phyloP scores from a whole-genome alignment of 64 coral and sea anemone species.

The Montipora efflorescens region DNA sequence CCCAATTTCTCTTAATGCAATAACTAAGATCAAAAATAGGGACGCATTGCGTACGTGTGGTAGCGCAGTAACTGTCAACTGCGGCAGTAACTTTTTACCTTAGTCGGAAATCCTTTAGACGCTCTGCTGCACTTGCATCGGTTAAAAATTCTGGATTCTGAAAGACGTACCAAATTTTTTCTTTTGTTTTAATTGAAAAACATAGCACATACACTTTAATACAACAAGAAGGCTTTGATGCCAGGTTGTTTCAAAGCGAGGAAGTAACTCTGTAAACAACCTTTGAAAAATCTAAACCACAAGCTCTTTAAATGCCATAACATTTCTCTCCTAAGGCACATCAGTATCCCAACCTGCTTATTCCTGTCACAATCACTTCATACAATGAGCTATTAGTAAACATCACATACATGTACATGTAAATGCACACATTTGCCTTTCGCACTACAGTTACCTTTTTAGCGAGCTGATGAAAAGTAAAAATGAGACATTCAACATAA shows the following conservation, averaged over 20 bases:
- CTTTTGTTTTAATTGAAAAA: no score
- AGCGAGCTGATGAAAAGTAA: slow-evolving; percentile 90
- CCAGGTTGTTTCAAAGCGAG: neutral
- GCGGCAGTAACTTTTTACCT: slow-evolving; percentile 52
- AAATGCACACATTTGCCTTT: no score
- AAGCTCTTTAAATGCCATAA: neutral
- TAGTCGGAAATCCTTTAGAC: slow-evolving; percentile 92
- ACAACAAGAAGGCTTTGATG: neutral
- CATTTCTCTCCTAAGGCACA: no score
- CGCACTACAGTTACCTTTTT: slow-evolving; percentile 65
- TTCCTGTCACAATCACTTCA: no score
- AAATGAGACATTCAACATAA: slow-evolving; percentile 95
- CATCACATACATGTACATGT: no score
- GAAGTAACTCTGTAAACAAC: neutral
- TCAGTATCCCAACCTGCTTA: no score
- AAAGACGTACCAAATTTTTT: neutral
- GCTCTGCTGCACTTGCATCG: slow-evolving; percentile 72
- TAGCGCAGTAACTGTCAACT: no score
- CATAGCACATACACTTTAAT: neutral
- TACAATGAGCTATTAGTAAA: no score
- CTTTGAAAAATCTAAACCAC: neutral
- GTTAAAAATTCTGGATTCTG: slow-evolving; percentile 95
- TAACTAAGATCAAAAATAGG: no score
- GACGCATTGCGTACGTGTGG: no score
- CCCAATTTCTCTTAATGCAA: no score